phyloP scores from a whole-genome alignment of 2,113 vertebrate genomes.

The Cynoglossus semilaevis region DNA sequence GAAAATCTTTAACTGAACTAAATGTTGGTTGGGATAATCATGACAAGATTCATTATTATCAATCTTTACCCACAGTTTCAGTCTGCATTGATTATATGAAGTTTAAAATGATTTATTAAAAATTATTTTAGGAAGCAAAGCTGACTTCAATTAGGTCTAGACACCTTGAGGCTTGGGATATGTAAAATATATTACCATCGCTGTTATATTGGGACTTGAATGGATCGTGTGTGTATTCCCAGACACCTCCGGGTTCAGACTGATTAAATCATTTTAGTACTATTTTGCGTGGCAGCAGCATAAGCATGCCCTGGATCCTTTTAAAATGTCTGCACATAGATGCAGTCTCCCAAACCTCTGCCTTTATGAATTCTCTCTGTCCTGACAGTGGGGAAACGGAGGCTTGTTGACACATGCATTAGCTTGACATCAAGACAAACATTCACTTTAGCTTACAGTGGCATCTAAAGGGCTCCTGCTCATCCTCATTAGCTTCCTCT shows the following conservation, averaged over 20 bases:
- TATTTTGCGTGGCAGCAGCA: slow-evolving; percentile 47
- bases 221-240: slow-evolving; percentile 41
- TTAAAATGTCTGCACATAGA: slow-evolving; percentile 25
- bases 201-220: slow-evolving; percentile 38
- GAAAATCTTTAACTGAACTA: no score
- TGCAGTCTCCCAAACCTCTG: background rate
- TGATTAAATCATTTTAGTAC: slow-evolving; percentile 65
- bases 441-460: slow-evolving; percentile 14
- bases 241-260: slow-evolving; percentile 41
- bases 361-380: slow-evolving; percentile 2
- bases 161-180: slow-evolving; percentile 36
- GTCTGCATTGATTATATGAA: no score
- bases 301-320: slow-evolving; percentile 38
- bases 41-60: no score
- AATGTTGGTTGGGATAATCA: no score
- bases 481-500: slow-evolving; percentile 36
- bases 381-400: slow-evolving; percentile 1
- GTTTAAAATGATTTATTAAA: no score
- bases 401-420: slow-evolving; percentile 44
- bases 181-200: slow-evolving; percentile 52
- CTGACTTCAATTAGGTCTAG: slow-evolving; percentile 20
- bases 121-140: slow-evolving; percentile 5
- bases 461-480: slow-evolving; percentile 34
- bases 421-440: slow-evolving; percentile 46
- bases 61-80: no score